A percentile compares a stretch with the other conserved stretches of the same genome.
Evolutionary conservation across 2,888 invertebrate species (phyloP).

Genomic region (Cantharis flavilabris): DNA sequence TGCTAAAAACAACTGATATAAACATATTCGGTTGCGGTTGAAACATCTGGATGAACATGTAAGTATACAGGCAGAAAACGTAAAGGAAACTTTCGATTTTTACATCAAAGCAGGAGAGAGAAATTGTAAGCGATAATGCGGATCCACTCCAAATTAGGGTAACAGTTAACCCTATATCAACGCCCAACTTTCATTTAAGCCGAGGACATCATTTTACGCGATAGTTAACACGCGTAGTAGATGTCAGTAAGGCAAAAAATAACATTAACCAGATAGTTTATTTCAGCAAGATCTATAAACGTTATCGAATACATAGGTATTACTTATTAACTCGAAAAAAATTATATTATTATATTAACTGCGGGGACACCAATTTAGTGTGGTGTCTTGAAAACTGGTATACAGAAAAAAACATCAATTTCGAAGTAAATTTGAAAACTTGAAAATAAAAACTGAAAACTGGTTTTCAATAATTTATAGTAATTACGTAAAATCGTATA

Average conservation of each 20-base stretch:
- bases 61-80: background rate
- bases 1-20: background rate
- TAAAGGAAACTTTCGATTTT: background rate
- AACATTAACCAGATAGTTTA: background rate
- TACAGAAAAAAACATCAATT: no score
- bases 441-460: no score
- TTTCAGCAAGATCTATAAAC: background rate
- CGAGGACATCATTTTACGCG: background rate
- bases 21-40: background rate
- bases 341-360: no score
- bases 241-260: background rate
- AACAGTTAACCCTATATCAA: background rate
- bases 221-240: background rate
- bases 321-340: no score
- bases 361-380: no score
- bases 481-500: no score
- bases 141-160: background rate
- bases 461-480: no score
- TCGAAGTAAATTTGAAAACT: no score
- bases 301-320: no score
- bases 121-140: background rate
- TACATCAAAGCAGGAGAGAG: background rate
- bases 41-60: background rate
- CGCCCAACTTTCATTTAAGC: background rate
- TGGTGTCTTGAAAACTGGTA: no score